Base-by-base conservation (phyloP, 2,888 invertebrate species). In the Orthosia incerta region DNA sequence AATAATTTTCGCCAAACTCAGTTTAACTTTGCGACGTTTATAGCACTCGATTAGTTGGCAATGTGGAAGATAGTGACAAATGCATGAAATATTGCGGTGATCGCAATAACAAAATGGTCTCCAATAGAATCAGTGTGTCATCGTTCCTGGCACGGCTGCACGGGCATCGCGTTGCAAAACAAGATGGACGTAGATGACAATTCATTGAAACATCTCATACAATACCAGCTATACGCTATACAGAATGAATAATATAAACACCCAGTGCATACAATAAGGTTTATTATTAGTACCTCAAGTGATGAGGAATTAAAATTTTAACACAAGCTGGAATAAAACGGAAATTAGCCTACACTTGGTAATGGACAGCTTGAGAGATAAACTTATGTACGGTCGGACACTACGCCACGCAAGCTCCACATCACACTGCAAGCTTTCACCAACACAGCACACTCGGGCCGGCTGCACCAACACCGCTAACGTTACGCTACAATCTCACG, bases 221-320 rank as follows among this genome's bases (percentile, higher is more conserved):
- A 76, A 79, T 63, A 74, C 60, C 75, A 76, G 68, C 51, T 55
- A 70, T 65, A 75, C 61, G 74, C 51, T 75, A 86, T 88, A 87
- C 83, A 88, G 81, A 86, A 84, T 81, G 79, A 90, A 93, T 91
- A 92, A 91, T 92, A 93, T 91, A 89, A 94, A 95, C 95, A 95
- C 94, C 93, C 94, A 94, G 95, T 95, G 95, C 95, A 92, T 92
- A 93, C 88, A 89, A 92, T 86, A 79, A 84, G 76, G 85, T 91
- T 91, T 91, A 91, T 89, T 90, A 90, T 93, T 94, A 95, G 94
- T 94, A 95, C 93, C 93, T 92, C 91, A 87, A 91, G 93, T 91
- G 94, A 88, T 87, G 86, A 83, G 80, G 89, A 92, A 95, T 89
- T 89, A 88, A 89, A 15, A 88, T 89, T 86, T 83, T 89, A 93